Conservation (phyloP, 2,797 vertebrate species). For the Echiichthys vipera region DNA sequence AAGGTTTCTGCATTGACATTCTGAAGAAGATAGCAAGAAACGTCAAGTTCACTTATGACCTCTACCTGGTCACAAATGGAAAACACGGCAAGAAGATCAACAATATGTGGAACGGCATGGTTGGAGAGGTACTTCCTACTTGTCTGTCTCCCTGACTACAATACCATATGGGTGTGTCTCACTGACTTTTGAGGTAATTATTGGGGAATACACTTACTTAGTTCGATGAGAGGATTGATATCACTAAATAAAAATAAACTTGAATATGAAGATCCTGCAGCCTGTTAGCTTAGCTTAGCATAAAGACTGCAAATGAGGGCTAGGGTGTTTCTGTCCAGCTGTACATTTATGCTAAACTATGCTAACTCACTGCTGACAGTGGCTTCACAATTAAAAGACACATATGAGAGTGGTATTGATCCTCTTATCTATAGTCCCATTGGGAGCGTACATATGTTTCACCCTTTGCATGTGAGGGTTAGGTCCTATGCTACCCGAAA, state of each 20-base stretch:
- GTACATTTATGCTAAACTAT: not conserved
- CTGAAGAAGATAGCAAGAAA: slow-evolving; percentile 96
- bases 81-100: slow-evolving; percentile 99
- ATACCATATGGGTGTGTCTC: not conserved
- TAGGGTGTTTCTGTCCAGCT: not conserved
- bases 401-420: not conserved
- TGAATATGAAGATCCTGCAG: not conserved
- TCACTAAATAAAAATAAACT: not conserved
- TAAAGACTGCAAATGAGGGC: not conserved
- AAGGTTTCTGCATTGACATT: slow-evolving; percentile 98
- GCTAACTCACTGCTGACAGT: not conserved
- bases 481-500: too few species aligned
- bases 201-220: not conserved
- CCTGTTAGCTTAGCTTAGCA: not conserved
- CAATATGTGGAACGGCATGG: slow-evolving; percentile 98
- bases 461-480: too few species aligned
- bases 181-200: not conserved
- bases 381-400: not conserved
- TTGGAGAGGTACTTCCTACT: slow-evolving; percentile 90
- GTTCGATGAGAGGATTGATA: not conserved
- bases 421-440: not conserved
- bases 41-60: slow-evolving; percentile 97
- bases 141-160: not conserved
- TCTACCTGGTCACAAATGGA: slow-evolving; percentile 97
- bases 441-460: too few species aligned